Percentiles rank a stretch among this genome's conserved stretches.
phyloP scores from a whole-genome alignment of 1,140 invertebrate genomes.

The Oedothorax gibbosus region DNA sequence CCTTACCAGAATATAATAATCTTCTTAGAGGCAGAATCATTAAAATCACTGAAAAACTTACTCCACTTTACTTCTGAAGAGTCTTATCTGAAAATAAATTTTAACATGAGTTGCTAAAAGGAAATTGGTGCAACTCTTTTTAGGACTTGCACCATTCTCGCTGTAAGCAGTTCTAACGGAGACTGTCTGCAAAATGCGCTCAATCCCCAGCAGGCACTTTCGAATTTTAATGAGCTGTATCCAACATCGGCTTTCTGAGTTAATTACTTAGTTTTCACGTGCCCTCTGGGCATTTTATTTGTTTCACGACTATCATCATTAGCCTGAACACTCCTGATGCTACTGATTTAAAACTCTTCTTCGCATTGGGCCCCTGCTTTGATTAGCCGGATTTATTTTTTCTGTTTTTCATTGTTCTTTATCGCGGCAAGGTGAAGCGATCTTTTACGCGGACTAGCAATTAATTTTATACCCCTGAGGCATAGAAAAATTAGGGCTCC shows the following conservation, averaged over 20 bases:
- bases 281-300: constrained; percentile 57
- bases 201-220: constrained; percentile 31
- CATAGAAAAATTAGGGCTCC: constrained; percentile 55
- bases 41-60: no score
- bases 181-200: constrained; percentile 27
- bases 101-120: no score
- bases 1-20: no score
- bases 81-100: no score
- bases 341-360: constrained; percentile 38
- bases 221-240: constrained; percentile 58
- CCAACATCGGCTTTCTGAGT: constrained; percentile 57
- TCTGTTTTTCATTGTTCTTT: constrained; percentile 37
- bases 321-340: constrained; percentile 17
- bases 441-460: constrained; percentile 56
- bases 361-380: constrained; percentile 30
- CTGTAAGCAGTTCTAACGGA: neutral
- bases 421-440: constrained; percentile 30
- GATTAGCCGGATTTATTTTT: constrained; percentile 52
- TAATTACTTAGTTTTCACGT: constrained; percentile 60
- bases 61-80: no score
- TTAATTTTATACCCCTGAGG: constrained; percentile 59
- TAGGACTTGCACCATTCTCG: no score
- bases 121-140: no score
- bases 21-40: no score
- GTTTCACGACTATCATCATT: constrained; percentile 56